Evolutionary conservation across 2,888 invertebrate genomes (phyloP).

Genomic region (Gymnocheta viridis): DNA sequence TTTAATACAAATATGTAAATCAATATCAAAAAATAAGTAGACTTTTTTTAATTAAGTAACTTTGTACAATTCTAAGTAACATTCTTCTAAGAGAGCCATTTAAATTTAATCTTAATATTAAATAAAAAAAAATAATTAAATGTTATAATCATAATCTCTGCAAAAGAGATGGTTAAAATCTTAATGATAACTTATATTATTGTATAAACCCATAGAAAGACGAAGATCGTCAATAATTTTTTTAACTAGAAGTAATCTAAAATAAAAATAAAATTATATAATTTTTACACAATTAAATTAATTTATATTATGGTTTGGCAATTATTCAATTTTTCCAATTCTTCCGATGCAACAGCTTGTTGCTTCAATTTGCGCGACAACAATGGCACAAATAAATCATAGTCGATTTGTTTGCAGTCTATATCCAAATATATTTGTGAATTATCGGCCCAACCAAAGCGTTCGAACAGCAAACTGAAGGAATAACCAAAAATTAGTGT

Average conservation of each 20-base stretch:
- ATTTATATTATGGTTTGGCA: slow-evolving; percentile 57
- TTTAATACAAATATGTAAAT: not conserved
- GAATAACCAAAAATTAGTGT: slow-evolving; percentile 83
- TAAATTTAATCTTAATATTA: not conserved
- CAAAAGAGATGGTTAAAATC: not conserved
- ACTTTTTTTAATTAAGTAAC: not conserved
- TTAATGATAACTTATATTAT: not conserved
- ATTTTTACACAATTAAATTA: not conserved
- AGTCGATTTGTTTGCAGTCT: slow-evolving; percentile 82
- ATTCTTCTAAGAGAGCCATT: not conserved
- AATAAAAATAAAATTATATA: not conserved
- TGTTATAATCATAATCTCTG: not conserved
- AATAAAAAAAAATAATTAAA: not conserved
- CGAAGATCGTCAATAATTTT: not conserved
- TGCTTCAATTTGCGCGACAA: slow-evolving; percentile 82
- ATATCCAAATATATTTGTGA: slow-evolving; percentile 76
- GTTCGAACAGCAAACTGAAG: slow-evolving; percentile 82
- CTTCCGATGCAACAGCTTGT: slow-evolving; percentile 62
- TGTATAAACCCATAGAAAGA: not conserved
- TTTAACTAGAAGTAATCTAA: not conserved
- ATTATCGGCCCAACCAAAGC: slow-evolving; percentile 78
- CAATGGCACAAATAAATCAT: slow-evolving; percentile 84
- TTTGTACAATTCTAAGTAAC: slow-evolving; percentile 23
- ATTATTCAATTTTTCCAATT: slow-evolving; percentile 74
- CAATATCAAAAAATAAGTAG: not conserved